These are phyloP conservation scores for Aethes cnicana DNA, from an alignment of 2,888 invertebrate genomes.

Conservation along the genomic window DNA sequence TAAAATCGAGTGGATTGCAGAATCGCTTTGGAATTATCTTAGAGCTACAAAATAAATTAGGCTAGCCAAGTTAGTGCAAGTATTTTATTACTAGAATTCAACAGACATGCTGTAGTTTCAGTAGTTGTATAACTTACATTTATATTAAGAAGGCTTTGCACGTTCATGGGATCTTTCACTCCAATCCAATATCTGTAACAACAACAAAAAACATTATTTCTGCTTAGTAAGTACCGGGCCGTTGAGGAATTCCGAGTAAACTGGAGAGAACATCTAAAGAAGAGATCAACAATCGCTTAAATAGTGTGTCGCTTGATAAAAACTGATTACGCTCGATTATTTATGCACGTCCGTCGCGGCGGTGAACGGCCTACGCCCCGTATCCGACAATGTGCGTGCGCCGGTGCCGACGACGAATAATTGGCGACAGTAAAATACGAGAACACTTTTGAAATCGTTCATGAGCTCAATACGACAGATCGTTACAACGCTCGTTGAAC, in stretches of 20 bases:
- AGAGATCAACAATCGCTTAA: slow-evolving; percentile 65
- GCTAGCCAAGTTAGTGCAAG: too few relatives aligned
- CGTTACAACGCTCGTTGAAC: too few relatives aligned
- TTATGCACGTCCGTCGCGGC: slow-evolving; percentile 66
- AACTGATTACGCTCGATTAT: slow-evolving; percentile 69
- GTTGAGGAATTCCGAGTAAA: slow-evolving; percentile 22
- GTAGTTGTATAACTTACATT: slow-evolving; percentile 60
- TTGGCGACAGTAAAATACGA: slow-evolving; percentile 8
- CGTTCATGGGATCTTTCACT: slow-evolving; percentile 43
- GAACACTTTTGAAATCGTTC: background rate
- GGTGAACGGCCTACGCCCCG: slow-evolving; percentile 48
- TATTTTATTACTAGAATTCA: too few relatives aligned
- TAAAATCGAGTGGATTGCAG: slow-evolving; percentile 4
- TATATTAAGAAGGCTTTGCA: slow-evolving; percentile 56
- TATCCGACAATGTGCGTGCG: slow-evolving; percentile 16
- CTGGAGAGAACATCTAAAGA: slow-evolving; percentile 9
- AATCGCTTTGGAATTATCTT: slow-evolving; percentile 8
- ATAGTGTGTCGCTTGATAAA: slow-evolving; percentile 65
- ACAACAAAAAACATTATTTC: slow-evolving; percentile 34
- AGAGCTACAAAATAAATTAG: slow-evolving; percentile 6
- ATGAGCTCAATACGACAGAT: slow-evolving; percentile 1
- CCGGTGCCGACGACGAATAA: slow-evolving; percentile 5
- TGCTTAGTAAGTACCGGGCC: slow-evolving; percentile 30
- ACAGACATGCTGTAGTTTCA: slow-evolving; percentile 37
- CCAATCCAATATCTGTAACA: slow-evolving; percentile 55